Evolutionary conservation across 2,113 vertebrate species (phyloP), one percentile per base, ranked within the genome.

Genomic region (Oreotrochilus melanogaster): DNA sequence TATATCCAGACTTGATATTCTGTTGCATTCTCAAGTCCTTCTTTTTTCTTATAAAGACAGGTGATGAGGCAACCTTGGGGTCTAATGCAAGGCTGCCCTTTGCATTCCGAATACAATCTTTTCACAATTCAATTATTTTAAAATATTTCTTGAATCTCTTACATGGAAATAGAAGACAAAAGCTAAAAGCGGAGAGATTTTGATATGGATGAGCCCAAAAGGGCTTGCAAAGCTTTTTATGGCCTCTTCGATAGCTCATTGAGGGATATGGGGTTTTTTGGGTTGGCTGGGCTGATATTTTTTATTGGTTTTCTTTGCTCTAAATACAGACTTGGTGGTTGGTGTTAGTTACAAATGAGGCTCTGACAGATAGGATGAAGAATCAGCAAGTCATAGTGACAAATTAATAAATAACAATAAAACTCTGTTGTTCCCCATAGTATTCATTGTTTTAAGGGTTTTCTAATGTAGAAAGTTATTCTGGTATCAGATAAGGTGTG

Each of bases 261-360:
- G 33, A 71, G 33, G 4, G 18, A 4, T 31, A 58, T 25, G 14
- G n/a, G 22, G 37, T 28, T 3, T 9, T 58, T 8, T 37, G 6
- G 6, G 27, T 58, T 31, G 16, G 8, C 4, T 62, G 16, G 28
- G 50, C 54, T 75, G 2, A 14, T 12, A 47, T 76, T 58, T 28
- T 30, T 56, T 56, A 18, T 56, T 56, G 28, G 17, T 5, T 14
- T 23, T 2, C 1, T 5, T 14, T 21, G 1, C 1, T 15, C 28
- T n/a, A 57, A 76, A 28, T 28, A 66, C 14, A 84, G 48, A 27
- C 9, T 33, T 33, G 8, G 18, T 61, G 18, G 54, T 79, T 48
- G 50, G 7, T 57, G 27, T 35, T 58, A 25, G 14, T 51, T 89
- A 25, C 15, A 66, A 74, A 84, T 22, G 22, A 80, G 31, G 51